Percentiles rank a stretch among this genome's conserved stretches.
Evolutionary conservation across 35 echinoderm and acorn worm species (phyloP).

Genomic region (Ptychodera flava): DNA sequence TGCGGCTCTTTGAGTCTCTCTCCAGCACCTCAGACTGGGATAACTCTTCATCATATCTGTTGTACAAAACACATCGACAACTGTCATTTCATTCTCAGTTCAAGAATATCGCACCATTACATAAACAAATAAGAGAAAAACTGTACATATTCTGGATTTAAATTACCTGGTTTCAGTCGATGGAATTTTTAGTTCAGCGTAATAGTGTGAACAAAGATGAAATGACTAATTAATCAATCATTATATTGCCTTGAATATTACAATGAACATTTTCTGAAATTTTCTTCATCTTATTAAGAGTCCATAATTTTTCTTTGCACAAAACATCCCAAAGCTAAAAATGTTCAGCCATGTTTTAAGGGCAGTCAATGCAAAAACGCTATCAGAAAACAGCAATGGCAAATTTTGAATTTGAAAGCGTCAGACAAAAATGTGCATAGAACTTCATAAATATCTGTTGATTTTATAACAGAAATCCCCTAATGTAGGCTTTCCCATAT

Average conservation of each 20-base stretch:
- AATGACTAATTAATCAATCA: no score
- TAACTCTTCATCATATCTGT: constrained; percentile 94
- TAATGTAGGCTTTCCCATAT: no score
- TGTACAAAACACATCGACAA: not conserved
- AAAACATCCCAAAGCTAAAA: not conserved
- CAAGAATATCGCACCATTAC: not conserved
- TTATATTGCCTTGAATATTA: no score
- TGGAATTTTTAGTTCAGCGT: not conserved
- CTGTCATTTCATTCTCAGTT: not conserved
- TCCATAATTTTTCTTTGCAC: not conserved
- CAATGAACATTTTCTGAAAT: no score
- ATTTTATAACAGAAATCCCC: no score
- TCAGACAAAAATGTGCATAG: no score
- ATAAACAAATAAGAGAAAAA: not conserved
- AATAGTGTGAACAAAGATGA: not conserved
- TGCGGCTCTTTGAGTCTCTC: constrained; percentile 61
- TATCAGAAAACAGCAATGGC: no score
- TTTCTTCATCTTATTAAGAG: no score
- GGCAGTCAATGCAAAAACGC: no score
- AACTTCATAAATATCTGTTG: no score
- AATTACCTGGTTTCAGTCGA: not conserved
- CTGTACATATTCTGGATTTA: not conserved
- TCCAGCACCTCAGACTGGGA: constrained; percentile 67
- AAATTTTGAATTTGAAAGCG: no score
- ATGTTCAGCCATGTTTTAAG: no score